Base-by-base conservation (phyloP, 2,797 vertebrate genomes). In the Clarias pachynema region DNA sequence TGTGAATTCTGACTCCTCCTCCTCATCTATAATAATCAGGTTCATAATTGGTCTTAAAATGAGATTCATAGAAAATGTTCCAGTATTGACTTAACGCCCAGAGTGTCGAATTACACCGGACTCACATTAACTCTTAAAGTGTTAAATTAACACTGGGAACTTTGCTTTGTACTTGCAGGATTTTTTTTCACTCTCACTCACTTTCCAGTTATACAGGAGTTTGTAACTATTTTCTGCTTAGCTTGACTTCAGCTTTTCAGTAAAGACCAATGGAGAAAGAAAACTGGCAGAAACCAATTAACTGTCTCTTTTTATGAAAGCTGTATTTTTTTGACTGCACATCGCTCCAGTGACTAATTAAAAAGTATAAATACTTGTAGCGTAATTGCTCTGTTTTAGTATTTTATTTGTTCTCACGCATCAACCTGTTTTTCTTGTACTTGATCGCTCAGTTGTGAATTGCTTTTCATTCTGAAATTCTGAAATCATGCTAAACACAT, bases 271-370 rank as follows among this genome's bases (percentile, higher is more conserved):
- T 84, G 40, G 16, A 65, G 37, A 72, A 73, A 60, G 18, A 49
- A 70, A 37, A 22, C 29, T 12, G 31, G n/a, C 62, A 78, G 31
- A 78, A 31, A 44, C 60, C 44, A 57, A 59, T 75, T 68, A 82
- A 40, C 70, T 75, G 2, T 20, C 6, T 44, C 24, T 44, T 40
- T 31, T 22, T 57, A 12, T 40, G 20, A 57, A 63, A 16, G 20
- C 44, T 26, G 20, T 29, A n/a, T 56, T 37, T 37, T 34, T 73
- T 34, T 60, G 60, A 72, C 56, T 24, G 66, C 29, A 29, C 37
- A 26, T 1, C 72, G 65, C 83, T 44, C 44, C n/a, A 72, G 53
- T 31, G 12, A 12, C 73, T 70, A 78, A 59, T 84, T 84, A 65
- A 68, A 77, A 59, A 24, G 53, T 7, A 60, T 34, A 72, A 74